Evolutionary conservation across 1,140 invertebrate species (phyloP).

Genomic region (Drosophila willistoni): DNA sequence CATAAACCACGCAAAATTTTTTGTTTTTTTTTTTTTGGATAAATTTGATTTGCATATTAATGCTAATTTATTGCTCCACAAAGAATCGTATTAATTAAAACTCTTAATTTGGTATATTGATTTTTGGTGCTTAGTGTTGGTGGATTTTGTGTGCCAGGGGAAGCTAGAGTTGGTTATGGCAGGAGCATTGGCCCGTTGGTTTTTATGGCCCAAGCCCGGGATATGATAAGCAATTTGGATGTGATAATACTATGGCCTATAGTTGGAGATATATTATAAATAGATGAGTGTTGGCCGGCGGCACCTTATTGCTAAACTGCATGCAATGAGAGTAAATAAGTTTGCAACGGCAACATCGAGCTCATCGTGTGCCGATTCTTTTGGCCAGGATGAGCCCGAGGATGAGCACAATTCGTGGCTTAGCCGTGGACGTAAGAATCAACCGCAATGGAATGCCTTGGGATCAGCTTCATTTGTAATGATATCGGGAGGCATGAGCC

Average conservation of each 20-base stretch:
- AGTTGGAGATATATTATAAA: slow-evolving; percentile 44
- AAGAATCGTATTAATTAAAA: slow-evolving; percentile 48
- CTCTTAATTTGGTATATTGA: slow-evolving; percentile 43
- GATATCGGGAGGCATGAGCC: slow-evolving; percentile 72
- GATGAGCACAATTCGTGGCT: slow-evolving; percentile 39
- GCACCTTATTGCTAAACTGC: slow-evolving; percentile 31
- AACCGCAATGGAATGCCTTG: slow-evolving; percentile 67
- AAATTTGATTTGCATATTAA: slow-evolving; percentile 16
- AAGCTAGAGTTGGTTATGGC: slow-evolving; percentile 2
- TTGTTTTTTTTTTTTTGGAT: neutral
- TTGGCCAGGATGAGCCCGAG: slow-evolving; percentile 12
- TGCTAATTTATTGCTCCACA: slow-evolving; percentile 40
- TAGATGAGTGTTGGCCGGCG: slow-evolving; percentile 24
- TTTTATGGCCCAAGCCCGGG: slow-evolving; percentile 31
- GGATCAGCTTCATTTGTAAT: slow-evolving; percentile 64
- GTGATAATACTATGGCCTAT: slow-evolving; percentile 19
- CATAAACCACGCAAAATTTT: slow-evolving; percentile 9
- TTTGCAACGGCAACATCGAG: slow-evolving; percentile 24
- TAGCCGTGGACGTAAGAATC: slow-evolving; percentile 50
- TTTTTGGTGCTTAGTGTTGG: slow-evolving; percentile 16
- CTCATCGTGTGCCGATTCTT: slow-evolving; percentile 22
- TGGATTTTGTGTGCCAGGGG: slow-evolving; percentile 5
- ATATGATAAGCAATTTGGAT: slow-evolving; percentile 37
- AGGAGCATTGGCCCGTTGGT: slow-evolving; percentile 32
- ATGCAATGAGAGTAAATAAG: slow-evolving; percentile 57